A percentile compares a stretch with the other conserved stretches of the same genome.
phyloP scores from a whole-genome alignment of 2,888 invertebrate species.

The Cremastinae sp. region DNA sequence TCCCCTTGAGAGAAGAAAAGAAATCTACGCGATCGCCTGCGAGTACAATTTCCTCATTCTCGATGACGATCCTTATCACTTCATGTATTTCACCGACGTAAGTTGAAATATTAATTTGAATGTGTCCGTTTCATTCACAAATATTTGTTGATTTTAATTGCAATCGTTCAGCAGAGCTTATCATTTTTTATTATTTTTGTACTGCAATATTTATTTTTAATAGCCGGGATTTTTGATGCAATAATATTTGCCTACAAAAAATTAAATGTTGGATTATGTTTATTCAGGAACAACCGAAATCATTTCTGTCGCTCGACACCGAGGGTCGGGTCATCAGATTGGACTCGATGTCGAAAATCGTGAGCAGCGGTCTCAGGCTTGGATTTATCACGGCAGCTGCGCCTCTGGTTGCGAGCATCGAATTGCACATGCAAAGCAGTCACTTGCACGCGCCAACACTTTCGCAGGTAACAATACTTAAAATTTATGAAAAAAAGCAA shows the following conservation, averaged over 20 bases:
- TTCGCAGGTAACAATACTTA: constrained; percentile 82
- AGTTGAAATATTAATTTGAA: constrained; percentile 64
- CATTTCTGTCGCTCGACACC: constrained; percentile 87
- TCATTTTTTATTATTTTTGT: no score
- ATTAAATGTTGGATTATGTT: no score
- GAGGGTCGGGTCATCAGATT: constrained; percentile 89
- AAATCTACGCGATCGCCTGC: constrained; percentile 88
- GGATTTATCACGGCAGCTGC: constrained; percentile 89
- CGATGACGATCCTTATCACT: constrained; percentile 92
- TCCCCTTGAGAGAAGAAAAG: constrained; percentile 84
- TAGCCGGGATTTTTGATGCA: no score
- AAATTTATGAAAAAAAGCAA: no score
- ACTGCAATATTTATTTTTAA: no score
- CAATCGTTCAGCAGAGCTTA: no score
- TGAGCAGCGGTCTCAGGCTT: constrained; percentile 87
- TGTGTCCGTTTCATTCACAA: neutral
- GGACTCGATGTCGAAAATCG: constrained; percentile 89
- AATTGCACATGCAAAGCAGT: constrained; percentile 87
- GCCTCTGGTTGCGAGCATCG: constrained; percentile 84
- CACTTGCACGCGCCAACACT: constrained; percentile 84
- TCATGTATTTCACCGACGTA: constrained; percentile 86
- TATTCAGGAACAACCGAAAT: constrained; percentile 82
- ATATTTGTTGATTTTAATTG: no score
- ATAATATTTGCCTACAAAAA: no score
- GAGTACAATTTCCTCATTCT: constrained; percentile 89